phyloP scores from a whole-genome alignment of 2,113 vertebrate genomes.

The Chloropsis cyanopogon region DNA sequence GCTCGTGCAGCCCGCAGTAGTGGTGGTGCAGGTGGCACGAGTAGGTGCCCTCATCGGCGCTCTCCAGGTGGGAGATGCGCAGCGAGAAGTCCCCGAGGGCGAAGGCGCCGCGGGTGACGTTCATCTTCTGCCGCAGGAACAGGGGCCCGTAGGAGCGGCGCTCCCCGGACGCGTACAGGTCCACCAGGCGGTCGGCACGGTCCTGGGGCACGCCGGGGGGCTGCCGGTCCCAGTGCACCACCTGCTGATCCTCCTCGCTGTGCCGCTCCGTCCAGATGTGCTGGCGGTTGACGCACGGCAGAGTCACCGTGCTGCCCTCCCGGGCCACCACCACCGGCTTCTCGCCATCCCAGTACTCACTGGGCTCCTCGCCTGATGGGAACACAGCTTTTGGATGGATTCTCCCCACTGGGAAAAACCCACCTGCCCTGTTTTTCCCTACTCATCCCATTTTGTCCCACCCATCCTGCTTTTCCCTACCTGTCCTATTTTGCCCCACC shows the following conservation, averaged over 20 bases:
- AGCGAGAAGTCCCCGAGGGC: constrained; percentile 89
- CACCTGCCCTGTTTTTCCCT: accelerated
- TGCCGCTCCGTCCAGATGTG: constrained; percentile 88
- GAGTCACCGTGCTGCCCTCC: constrained; percentile 74
- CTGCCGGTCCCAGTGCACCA: constrained; percentile 94
- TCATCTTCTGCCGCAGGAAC: constrained; percentile 86
- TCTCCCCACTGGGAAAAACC: too few relatives aligned
- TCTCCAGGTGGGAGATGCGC: constrained; percentile 72
- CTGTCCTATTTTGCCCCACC: too few relatives aligned
- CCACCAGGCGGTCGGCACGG: constrained; percentile 88
- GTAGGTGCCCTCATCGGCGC: constrained; percentile 85
- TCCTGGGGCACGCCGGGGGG: constrained; percentile 84
- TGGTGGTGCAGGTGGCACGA: constrained; percentile 95
- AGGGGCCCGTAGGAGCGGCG: constrained; percentile 85
- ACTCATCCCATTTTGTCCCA: too few relatives aligned
- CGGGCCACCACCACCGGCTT: constrained; percentile 82
- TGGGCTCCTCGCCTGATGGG: background rate
- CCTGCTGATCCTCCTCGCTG: constrained; percentile 90
- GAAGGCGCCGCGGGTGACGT: constrained; percentile 81
- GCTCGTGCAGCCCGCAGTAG: constrained; percentile 92
- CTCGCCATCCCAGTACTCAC: constrained; percentile 87
- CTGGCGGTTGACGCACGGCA: constrained; percentile 84
- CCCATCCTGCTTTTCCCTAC: accelerated
- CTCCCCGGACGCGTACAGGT: constrained; percentile 91
- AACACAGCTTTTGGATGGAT: accelerated